Conservation (phyloP, 35 echinoderm and acorn worm species). For the Eucidaris tribuloides region DNA sequence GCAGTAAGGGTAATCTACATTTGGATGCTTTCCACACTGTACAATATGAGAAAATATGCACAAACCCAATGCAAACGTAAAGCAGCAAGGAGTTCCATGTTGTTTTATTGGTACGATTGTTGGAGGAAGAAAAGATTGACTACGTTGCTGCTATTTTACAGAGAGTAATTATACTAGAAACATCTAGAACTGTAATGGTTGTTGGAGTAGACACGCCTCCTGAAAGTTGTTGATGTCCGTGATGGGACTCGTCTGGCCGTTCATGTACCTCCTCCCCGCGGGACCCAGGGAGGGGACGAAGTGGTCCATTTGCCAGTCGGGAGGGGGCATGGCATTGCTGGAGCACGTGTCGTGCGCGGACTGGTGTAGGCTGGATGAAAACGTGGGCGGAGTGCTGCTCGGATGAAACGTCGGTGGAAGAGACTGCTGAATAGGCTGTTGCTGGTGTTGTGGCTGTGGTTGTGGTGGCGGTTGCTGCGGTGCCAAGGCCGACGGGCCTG, state of each 20-base stretch:
- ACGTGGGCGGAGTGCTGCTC: neutral
- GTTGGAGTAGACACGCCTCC: neutral
- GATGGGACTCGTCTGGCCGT: neutral
- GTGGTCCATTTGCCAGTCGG: slow-evolving; percentile 1
- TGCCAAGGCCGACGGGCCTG: neutral
- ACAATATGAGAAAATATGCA: too few species aligned
- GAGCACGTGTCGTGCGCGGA: neutral
- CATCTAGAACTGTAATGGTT: slow-evolving; percentile 15
- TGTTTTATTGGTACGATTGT: too few species aligned
- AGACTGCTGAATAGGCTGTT: slow-evolving; percentile 39
- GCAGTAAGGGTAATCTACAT: too few species aligned
- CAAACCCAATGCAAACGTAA: too few species aligned
- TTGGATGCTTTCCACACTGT: too few species aligned
- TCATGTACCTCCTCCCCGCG: neutral
- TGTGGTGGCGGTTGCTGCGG: slow-evolving; percentile 23
- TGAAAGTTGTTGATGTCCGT: slow-evolving; percentile 14
- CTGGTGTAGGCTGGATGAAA: neutral
- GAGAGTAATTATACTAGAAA: too few species aligned
- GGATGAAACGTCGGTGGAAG: slow-evolving; percentile 16
- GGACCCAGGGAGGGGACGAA: neutral
- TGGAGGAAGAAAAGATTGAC: too few species aligned
- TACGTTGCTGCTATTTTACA: too few species aligned
- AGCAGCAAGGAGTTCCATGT: too few species aligned
- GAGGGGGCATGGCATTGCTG: neutral
- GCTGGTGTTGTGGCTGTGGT: slow-evolving; percentile 13